phyloP scores from a whole-genome alignment of 2,113 vertebrate species.

The Vulpes ferrilata region DNA sequence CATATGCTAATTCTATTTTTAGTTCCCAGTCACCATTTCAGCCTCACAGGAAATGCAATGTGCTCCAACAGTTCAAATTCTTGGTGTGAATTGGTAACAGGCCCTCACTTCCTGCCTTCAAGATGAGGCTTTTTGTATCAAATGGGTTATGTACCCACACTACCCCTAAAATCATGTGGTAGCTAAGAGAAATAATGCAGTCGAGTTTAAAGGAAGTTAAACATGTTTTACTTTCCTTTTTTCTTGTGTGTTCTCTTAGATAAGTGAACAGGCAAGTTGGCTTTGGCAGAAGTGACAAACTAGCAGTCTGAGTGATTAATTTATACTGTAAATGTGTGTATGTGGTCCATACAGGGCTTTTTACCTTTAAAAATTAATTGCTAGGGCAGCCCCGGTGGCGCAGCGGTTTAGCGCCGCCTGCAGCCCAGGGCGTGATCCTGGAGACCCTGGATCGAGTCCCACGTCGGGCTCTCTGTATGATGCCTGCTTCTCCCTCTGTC shows the following conservation, averaged over 20 bases:
- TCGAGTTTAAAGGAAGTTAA: constrained; percentile 54
- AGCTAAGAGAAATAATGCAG: constrained; percentile 26
- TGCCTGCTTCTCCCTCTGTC: no score
- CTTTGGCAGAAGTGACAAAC: not conserved
- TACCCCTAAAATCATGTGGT: not conserved
- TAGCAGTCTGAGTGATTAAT: constrained; percentile 8
- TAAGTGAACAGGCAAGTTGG: not conserved
- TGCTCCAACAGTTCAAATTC: constrained; percentile 30
- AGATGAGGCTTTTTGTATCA: constrained; percentile 43
- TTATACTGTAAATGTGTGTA: constrained; percentile 26
- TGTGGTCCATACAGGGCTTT: not conserved
- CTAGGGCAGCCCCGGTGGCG: not conserved
- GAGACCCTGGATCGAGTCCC: no score
- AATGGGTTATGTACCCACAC: not conserved
- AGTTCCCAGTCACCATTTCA: constrained; percentile 54
- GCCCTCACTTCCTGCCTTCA: constrained; percentile 43
- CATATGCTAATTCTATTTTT: constrained; percentile 54
- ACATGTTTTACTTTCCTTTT: constrained; percentile 51
- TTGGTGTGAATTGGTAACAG: constrained; percentile 49
- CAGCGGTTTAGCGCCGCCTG: no score
- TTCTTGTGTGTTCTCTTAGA: constrained; percentile 26
- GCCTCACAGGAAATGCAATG: constrained; percentile 54
- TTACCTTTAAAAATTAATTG: not conserved
- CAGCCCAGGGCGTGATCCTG: no score
- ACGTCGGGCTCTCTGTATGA: no score